Evolutionary conservation across 2,113 vertebrate genomes (phyloP).

Genomic region (Caretta caretta): DNA sequence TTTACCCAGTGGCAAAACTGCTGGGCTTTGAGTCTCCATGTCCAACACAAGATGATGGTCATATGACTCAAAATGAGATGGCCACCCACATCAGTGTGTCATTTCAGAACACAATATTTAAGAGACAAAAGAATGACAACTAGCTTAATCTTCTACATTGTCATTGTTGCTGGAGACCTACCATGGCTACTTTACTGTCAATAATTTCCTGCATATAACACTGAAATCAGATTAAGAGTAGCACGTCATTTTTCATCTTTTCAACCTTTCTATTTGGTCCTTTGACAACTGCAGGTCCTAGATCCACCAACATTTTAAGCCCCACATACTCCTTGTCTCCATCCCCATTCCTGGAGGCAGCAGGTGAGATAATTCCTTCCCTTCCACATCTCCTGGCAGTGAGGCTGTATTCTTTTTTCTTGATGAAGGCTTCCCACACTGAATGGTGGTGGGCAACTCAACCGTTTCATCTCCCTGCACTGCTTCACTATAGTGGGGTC

Average conservation of each 20-base stretch:
- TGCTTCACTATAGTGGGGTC: not conserved
- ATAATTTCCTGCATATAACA: slow-evolving; percentile 46
- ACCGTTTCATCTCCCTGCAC: not conserved
- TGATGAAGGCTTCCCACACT: not conserved
- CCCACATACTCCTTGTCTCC: not conserved
- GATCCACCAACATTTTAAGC: not conserved
- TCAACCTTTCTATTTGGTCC: slow-evolving; percentile 43
- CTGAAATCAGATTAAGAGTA: slow-evolving; percentile 39
- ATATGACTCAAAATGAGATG: not conserved
- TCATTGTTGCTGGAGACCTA: not conserved
- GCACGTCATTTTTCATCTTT: slow-evolving; percentile 47
- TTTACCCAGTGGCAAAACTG: not conserved
- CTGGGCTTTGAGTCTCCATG: not conserved
- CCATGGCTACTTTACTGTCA: slow-evolving; percentile 37
- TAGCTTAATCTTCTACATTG: not conserved
- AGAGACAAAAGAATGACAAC: slow-evolving; percentile 3
- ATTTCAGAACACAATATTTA: not conserved
- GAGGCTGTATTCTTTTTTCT: not conserved
- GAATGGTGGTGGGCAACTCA: not conserved
- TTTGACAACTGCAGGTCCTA: slow-evolving; percentile 36
- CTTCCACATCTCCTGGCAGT: not conserved
- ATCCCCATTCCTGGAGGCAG: not conserved
- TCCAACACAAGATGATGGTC: not conserved
- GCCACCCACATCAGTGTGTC: not conserved
- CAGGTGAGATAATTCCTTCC: not conserved